Base-by-base conservation (phyloP, 2,888 invertebrate species). In the Gortyna flavago region DNA sequence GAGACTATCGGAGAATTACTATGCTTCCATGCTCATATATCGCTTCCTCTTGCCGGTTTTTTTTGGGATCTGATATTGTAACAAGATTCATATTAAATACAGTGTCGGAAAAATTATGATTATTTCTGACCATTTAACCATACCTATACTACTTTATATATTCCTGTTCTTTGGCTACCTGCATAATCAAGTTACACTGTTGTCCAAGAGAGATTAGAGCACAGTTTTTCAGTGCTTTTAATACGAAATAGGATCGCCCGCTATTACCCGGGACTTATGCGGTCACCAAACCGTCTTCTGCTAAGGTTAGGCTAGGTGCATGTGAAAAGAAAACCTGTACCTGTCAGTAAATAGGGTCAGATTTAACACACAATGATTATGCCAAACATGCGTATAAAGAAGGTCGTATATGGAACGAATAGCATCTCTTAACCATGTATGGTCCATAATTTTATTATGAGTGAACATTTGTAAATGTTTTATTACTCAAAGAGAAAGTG, bases 401-500 rank as follows among this genome's bases (percentile, higher is more conserved):
- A 7, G 1, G 1, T 35, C 59, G 38, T 59, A 51, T 61, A 32
- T 54, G 29, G 25, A 32, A 32, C 44, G 13, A 72, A 62, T 25
- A 51, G 29, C 67, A 29, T 51, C 70, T 64, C 25, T 41, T 32
- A 64, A 29, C 67, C 73, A 48, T 77, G 51, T 71, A 65, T 18
- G 82, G 71, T 51, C 11, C 80, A 73, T 62, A 32, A 77, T 71
- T 68, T 64, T 69, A 81, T 25, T 71, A 77, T 57, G n/a, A 64
- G 67, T 54, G 71, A 75, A n/a, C 78, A 65, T 85, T 84, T 81
- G 48, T 59, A 21, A 69, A 69, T 77, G 62, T 81, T 83, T 62
- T 62, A 83, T 77, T 73, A 67, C 54, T n/a, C 41, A 44, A 77
- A 85, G 83, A 62, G 83, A 84, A 84, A 84, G 83, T 84, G 41